Evolutionary conservation across 2,797 vertebrate genomes (phyloP).

Genomic region (Lepilemur ruficaudatus): DNA sequence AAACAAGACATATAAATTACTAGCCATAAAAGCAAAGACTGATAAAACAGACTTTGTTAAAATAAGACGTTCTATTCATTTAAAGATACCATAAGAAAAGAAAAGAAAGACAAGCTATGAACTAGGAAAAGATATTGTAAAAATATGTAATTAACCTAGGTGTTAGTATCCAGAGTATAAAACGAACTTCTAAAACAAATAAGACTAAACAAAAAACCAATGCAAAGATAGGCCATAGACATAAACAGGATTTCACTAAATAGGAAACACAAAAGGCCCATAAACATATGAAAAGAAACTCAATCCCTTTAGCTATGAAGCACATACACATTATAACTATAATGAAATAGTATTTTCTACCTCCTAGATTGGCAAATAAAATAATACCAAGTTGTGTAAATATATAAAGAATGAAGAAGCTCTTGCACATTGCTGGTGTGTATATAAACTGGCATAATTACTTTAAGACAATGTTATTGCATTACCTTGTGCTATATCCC

Average conservation of each 20-base stretch:
- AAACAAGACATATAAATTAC: conserved; percentile 53
- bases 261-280: background rate
- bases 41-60: conserved; percentile 35
- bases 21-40: conserved; percentile 31
- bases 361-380: background rate
- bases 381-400: background rate
- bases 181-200: conserved; percentile 51
- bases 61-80: conserved; percentile 47
- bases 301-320: background rate
- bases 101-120: background rate
- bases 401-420: background rate
- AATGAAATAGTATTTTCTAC: background rate
- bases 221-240: background rate
- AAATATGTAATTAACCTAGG: conserved; percentile 26
- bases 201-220: conserved; percentile 23
- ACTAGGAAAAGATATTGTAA: background rate
- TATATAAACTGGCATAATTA: background rate
- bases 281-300: background rate
- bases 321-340: background rate
- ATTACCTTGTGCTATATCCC: background rate
- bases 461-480: background rate
- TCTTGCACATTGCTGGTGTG: background rate
- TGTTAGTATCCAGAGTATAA: conserved; percentile 28
- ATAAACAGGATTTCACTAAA: conserved; percentile 20
- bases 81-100: conserved; percentile 50